Evolutionary conservation across 92 coral and sea anemone genomes (phyloP), one percentile per base, ranked within the genome.

Genomic region (Palythoa grandis): DNA sequence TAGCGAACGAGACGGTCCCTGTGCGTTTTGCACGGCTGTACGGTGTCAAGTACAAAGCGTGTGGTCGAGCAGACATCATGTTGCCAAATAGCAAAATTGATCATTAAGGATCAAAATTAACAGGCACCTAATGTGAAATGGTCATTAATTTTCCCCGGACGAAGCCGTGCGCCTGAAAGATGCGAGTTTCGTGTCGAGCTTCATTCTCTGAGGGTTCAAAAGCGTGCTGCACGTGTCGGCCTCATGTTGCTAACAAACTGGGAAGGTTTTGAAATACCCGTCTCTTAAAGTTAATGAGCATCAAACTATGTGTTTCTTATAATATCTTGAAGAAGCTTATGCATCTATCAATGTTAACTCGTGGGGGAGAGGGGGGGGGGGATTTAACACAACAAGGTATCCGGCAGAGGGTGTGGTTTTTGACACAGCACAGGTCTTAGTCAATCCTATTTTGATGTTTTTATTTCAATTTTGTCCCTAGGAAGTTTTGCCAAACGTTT

Each of bases 211-310:
- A 40, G 82, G 82, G n/a, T 54, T 14, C 12, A 50, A 72, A 76
- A 76, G 82, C 22, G 82, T 54, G 82, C 23, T 4, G 68, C 67
- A 76, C 82, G 82, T 76, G 67, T 65, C 5, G 5, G 24, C 68
- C 82, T 76, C 50, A 54, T 76, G 82, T 56, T 23, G 67, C 11
- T 1, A 52, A 25, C 66, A 54, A 76, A 29, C 67, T 10, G 9
- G 2, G 58, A 40, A 53, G n/a, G 66, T 25, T 24, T 54, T 76
- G 63, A 76, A 58, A 54, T 52, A 14, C 53, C n/a, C 63, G 53
- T 24, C 66, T 4, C n/a, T 29, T 76, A 29, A 0, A 29, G 35
- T 29, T 29, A 76, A 76, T 76, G 50, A 5, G 63, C 38, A 54
- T 16, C 25, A 52, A 52, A 76, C 16, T 23, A 29, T 7, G 19